phyloP scores from a whole-genome alignment of 1,140 invertebrate species.

The Nephila pilipes region DNA sequence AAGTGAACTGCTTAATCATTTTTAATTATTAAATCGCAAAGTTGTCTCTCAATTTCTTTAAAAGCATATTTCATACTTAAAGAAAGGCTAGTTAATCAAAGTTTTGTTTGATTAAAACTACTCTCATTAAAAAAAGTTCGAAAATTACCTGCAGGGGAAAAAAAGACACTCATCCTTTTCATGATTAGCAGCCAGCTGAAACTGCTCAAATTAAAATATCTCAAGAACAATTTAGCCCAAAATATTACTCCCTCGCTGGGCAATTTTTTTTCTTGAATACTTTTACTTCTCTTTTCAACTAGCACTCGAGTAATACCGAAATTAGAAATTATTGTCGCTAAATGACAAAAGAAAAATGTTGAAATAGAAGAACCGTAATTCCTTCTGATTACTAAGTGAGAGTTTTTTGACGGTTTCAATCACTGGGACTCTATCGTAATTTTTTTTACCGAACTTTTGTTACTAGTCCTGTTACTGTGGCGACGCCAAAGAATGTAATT shows the following conservation, averaged over 20 bases:
- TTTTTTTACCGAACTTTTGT: not conserved
- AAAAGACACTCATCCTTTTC: not conserved
- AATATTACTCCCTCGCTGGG: not conserved
- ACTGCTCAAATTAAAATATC: conserved; percentile 20
- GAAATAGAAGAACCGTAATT: not conserved
- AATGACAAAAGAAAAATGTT: conserved; percentile 13
- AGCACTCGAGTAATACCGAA: not conserved
- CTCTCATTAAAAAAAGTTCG: not conserved
- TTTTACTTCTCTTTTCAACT: not conserved
- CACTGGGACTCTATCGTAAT: not conserved
- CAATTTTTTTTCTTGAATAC: not conserved
- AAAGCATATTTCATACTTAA: not conserved
- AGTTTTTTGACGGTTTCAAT: conserved; percentile 17
- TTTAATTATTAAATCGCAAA: no score
- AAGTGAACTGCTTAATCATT: no score
- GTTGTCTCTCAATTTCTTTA: not conserved
- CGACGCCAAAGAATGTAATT: conserved; percentile 10
- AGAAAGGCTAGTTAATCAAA: not conserved
- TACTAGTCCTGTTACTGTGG: not conserved
- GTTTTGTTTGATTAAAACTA: not conserved
- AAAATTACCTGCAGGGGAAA: not conserved
- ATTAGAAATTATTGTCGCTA: conserved; percentile 36
- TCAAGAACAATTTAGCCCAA: not conserved
- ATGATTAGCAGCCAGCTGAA: not conserved
- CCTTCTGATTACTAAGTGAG: not conserved